phyloP scores from a whole-genome alignment of 2,113 vertebrate genomes.

The Acrocephalus kingi region DNA sequence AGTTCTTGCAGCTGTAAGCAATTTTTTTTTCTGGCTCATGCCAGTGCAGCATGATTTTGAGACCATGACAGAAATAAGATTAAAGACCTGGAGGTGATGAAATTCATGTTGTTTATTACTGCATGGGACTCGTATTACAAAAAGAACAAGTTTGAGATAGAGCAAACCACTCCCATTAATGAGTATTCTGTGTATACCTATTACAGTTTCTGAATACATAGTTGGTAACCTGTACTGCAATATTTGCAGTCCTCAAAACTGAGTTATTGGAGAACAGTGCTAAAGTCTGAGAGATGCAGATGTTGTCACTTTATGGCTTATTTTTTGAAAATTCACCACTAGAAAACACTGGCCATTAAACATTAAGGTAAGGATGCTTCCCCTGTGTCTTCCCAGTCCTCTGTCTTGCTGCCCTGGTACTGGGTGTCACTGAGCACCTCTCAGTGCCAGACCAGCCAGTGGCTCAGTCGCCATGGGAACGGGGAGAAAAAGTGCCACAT shows the following conservation, averaged over 20 bases:
- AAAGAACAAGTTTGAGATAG: not conserved
- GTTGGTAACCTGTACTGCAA: not conserved
- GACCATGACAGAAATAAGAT: conserved; percentile 30
- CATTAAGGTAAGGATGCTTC: not conserved
- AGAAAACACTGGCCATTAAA: not conserved
- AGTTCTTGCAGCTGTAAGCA: conserved; percentile 63
- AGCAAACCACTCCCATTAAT: not conserved
- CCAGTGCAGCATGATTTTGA: conserved; percentile 32
- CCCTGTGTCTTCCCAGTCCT: not conserved
- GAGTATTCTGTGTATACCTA: not conserved
- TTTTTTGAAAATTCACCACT: conserved; percentile 25
- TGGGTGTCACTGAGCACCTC: not conserved
- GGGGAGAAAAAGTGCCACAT: conserved; percentile 1
- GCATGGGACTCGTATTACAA: not conserved
- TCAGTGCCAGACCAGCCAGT: not conserved
- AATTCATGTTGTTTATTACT: conserved; percentile 21
- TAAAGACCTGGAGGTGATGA: conserved; percentile 7
- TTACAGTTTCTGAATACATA: not conserved
- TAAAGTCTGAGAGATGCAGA: not conserved
- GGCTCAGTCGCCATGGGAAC: conserved; percentile 40
- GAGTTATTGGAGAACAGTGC: not conserved
- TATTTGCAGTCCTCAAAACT: not conserved
- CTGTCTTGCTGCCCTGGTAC: not conserved
- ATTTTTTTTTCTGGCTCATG: conserved; percentile 21
- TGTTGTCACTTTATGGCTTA: not conserved